Base-by-base conservation (phyloP, 2,888 invertebrate species). In the Rhorus exstirpatorius region DNA sequence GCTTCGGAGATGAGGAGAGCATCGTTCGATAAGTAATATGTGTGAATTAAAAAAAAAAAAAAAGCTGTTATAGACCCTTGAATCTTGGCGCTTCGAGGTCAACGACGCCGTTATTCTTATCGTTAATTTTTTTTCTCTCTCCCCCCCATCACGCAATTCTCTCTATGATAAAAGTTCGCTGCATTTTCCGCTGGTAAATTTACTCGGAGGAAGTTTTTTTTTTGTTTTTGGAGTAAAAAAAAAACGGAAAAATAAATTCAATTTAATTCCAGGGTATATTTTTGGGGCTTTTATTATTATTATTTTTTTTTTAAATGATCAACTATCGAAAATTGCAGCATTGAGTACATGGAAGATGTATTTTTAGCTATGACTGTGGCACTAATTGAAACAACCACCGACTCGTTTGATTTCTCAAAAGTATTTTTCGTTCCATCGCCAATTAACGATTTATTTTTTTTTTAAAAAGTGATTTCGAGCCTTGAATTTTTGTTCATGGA, bases 11-110 rank as follows among this genome's bases (percentile, higher is more conserved):
- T 90, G 90, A 89, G 89, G 88, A 90, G 89, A 83, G 85, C 90
- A 87, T 84, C 89, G 80, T 89, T 89, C 76, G 90, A 90, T 89
- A 90, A 90, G 90, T 90, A 90, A 89, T 70, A 19, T 65, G 68
- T n/a, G n/a, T n/a, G n/a, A n/a, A n/a, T n/a, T n/a, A n/a, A n/a
- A n/a, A n/a, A n/a, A n/a, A n/a, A 19, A 38, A 7, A 21, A 35
- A 51, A 17, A 35, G 46, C 44, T 79, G 17, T 51, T 68, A 21
- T 31, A 55, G 51, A 79, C 44, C 41, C 70, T 60, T 53, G 21
- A 10, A 41, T 35, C 53, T 63, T 21, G 35, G 63, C 12, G n/a
- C n/a, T n/a, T 58, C 38, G 63, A 65, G 35, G 21, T 51, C 41
- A 65, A 41, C 14, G 63, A 24, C 24, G 35, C 63, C 21, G 8